Evolutionary conservation across 2,888 invertebrate genomes (phyloP).

Genomic region (Prosopocoilus inquinatus): DNA sequence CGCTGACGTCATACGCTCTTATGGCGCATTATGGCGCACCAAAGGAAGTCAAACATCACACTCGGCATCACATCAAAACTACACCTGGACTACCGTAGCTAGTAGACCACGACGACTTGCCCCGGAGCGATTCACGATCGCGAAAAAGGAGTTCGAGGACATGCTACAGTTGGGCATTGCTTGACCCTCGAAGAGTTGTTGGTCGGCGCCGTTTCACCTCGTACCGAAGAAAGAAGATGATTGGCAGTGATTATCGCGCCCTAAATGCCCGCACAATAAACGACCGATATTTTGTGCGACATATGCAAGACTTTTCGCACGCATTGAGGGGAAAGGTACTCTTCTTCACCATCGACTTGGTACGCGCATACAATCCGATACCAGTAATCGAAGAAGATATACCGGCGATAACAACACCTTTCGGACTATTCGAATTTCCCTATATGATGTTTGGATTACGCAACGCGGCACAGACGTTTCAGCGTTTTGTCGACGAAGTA

Average conservation of each 20-base stretch:
- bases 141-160: no score
- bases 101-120: slow-evolving; percentile 33
- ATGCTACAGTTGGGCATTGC: slow-evolving; percentile 32
- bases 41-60: no score
- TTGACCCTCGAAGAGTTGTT: slow-evolving; percentile 32
- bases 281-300: slow-evolving; percentile 25
- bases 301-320: slow-evolving; percentile 30
- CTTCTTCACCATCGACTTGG: slow-evolving; percentile 36
- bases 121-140: slow-evolving; percentile 27
- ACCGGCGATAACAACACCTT: slow-evolving; percentile 29
- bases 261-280: slow-evolving; percentile 26
- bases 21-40: no score
- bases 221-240: slow-evolving; percentile 30
- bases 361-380: slow-evolving; percentile 44
- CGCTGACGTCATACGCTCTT: no score
- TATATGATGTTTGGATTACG: no score
- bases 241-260: slow-evolving; percentile 27
- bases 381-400: slow-evolving; percentile 38
- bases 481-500: no score
- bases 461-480: no score
- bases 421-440: no score
- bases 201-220: slow-evolving; percentile 34
- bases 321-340: slow-evolving; percentile 7
- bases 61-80: no score
- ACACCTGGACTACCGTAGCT: no score